Evolutionary conservation across 2,113 vertebrate genomes (phyloP).

Genomic region (Pelobates fuscus): DNA sequence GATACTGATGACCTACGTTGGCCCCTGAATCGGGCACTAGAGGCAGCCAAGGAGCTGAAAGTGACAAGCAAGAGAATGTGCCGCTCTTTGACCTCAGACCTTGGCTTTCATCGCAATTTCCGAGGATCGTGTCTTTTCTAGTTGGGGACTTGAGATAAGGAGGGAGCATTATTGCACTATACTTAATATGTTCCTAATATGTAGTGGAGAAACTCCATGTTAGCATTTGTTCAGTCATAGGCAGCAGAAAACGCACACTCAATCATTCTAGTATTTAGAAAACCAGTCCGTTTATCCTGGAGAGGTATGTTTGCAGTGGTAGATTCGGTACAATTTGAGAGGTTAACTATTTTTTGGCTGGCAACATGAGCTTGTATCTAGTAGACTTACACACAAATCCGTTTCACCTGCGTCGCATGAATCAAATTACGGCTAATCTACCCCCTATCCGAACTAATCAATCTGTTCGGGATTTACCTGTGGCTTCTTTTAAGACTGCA

Average conservation of each 20-base stretch:
- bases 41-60: slow-evolving; percentile 68
- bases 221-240: not conserved
- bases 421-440: too few relatives aligned
- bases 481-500: too few relatives aligned
- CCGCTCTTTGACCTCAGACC: slow-evolving; percentile 65
- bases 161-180: not conserved
- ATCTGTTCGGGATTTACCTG: too few relatives aligned
- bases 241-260: not conserved
- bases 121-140: slow-evolving; percentile 73
- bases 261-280: too few relatives aligned
- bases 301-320: too few relatives aligned
- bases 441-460: too few relatives aligned
- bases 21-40: slow-evolving; percentile 69
- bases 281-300: too few relatives aligned
- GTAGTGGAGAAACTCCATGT: not conserved
- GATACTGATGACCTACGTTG: slow-evolving; percentile 60
- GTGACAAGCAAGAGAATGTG: slow-evolving; percentile 71
- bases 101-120: slow-evolving; percentile 62
- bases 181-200: not conserved
- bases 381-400: too few relatives aligned
- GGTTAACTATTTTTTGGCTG: too few relatives aligned
- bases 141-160: slow-evolving; percentile 12
- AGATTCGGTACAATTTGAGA: too few relatives aligned
- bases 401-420: too few relatives aligned
- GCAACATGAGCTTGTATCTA: too few relatives aligned